Conservation (phyloP, 2,888 invertebrate species). For the Cryptocheilus praepositus region DNA sequence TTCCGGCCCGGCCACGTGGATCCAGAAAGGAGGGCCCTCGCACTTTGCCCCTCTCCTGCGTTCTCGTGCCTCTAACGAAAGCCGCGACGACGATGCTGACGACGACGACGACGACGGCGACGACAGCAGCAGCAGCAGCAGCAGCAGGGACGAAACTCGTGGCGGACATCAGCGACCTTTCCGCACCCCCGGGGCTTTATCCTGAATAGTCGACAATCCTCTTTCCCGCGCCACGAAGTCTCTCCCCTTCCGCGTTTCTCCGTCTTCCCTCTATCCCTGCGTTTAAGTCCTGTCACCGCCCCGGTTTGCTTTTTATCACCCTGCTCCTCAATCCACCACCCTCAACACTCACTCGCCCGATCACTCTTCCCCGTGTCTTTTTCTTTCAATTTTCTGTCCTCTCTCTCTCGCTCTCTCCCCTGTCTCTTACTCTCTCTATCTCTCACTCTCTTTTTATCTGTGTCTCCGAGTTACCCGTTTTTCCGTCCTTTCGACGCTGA, state of each 20-base stretch:
- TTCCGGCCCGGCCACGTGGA: constrained; percentile 8
- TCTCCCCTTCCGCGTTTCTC: constrained; percentile 16
- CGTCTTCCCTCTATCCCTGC: constrained; percentile 1
- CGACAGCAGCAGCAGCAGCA: constrained; percentile 29
- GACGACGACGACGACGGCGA: constrained; percentile 15
- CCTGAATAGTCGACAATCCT: constrained; percentile 30
- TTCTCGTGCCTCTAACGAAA: neutral
- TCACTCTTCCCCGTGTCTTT: neutral
- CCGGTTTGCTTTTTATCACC: neutral
- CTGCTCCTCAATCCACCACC: neutral
- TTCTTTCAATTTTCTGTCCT: no score
- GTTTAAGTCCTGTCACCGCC: neutral
- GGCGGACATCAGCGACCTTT: constrained; percentile 70
- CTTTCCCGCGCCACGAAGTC: constrained; percentile 8
- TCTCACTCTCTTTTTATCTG: constrained; percentile 15
- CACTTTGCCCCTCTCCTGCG: neutral
- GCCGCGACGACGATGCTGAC: neutral
- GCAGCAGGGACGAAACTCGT: constrained; percentile 54
- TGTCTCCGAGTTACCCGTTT: constrained; percentile 1
- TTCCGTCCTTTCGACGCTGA: neutral
- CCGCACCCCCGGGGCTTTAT: constrained; percentile 44
- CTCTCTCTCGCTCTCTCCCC: neutral
- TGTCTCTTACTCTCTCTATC: neutral
- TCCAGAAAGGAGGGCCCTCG: neutral
- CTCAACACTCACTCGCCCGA: neutral